These are phyloP conservation scores for Brachynemurus nebulosus DNA, from an alignment of 2,888 invertebrate genomes.

Conservation along the genomic window DNA sequence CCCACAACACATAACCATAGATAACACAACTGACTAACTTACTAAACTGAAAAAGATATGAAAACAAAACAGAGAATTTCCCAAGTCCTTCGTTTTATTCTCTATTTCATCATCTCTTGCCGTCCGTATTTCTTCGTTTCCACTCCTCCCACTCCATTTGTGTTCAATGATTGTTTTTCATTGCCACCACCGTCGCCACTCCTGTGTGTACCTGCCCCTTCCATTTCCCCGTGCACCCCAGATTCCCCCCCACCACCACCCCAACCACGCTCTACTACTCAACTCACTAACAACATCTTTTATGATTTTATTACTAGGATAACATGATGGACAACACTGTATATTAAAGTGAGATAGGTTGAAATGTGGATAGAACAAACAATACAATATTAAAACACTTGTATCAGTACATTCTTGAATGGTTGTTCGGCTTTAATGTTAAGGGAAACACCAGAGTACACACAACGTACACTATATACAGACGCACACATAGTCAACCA, in stretches of 20 bases:
- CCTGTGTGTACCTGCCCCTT: too few relatives aligned
- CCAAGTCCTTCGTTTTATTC: too few relatives aligned
- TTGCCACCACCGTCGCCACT: too few relatives aligned
- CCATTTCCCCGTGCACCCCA: neutral
- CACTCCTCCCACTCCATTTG: too few relatives aligned
- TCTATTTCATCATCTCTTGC: too few relatives aligned
- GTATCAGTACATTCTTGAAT: neutral
- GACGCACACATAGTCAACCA: neutral
- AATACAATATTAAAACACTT: neutral
- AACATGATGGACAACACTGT: neutral
- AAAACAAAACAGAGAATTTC: too few relatives aligned
- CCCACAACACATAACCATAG: too few relatives aligned
- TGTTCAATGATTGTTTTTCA: too few relatives aligned
- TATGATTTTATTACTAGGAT: slow-evolving; percentile 1
- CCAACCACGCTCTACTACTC: neutral
- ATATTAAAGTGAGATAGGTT: neutral
- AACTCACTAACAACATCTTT: slow-evolving; percentile 1
- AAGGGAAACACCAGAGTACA: neutral
- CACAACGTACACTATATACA: neutral
- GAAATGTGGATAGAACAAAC: neutral
- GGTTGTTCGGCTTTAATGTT: neutral
- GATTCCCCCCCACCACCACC: neutral
- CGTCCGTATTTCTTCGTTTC: too few relatives aligned
- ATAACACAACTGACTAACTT: too few relatives aligned
- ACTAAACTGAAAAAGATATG: too few relatives aligned